A percentile compares a stretch with the other conserved stretches of the same genome.
These are phyloP conservation scores for Pogonophryne albipinna DNA, from an alignment of 2,797 vertebrate genomes.

Conservation along the genomic window DNA sequence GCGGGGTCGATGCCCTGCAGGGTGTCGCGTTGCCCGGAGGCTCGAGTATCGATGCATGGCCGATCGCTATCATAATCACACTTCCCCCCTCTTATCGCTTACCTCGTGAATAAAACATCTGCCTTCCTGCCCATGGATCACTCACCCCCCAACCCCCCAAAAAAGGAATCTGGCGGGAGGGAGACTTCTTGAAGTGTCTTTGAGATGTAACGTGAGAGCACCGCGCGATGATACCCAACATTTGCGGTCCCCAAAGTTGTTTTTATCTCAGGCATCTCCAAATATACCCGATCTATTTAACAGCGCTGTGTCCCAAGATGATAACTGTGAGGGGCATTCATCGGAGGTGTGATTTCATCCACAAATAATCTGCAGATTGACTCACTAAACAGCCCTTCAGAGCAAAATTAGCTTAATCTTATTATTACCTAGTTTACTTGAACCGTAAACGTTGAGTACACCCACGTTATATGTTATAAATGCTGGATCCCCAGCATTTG, in stretches of 20 bases:
- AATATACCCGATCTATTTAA: conserved; percentile 53
- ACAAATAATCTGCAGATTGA: background rate
- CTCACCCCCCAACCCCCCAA: conserved; percentile 33
- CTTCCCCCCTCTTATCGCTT: conserved; percentile 86
- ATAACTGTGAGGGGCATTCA: conserved; percentile 3
- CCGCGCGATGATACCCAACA: conserved; percentile 47
- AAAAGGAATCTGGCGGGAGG: conserved; percentile 54
- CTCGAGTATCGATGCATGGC: conserved; percentile 79
- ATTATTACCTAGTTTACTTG: no score
- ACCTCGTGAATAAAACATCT: conserved; percentile 88
- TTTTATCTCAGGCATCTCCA: conserved; percentile 58
- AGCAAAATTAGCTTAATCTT: background rate
- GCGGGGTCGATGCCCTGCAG: conserved; percentile 74
- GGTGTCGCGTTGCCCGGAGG: conserved; percentile 81
- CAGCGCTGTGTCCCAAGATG: conserved; percentile 46
- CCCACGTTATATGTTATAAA: no score
- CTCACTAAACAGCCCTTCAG: background rate
- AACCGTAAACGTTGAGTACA: no score
- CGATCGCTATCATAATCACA: conserved; percentile 88
- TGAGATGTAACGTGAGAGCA: conserved; percentile 63
- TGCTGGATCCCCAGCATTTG: no score
- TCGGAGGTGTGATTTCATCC: conserved; percentile 1
- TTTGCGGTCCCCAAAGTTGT: conserved; percentile 57
- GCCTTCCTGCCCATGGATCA: conserved; percentile 78
- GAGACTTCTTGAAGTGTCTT: conserved; percentile 62